Evolutionary conservation across 2,888 invertebrate species (phyloP), one percentile per base, ranked within the genome.

Genomic region (Diarsia mendica): DNA sequence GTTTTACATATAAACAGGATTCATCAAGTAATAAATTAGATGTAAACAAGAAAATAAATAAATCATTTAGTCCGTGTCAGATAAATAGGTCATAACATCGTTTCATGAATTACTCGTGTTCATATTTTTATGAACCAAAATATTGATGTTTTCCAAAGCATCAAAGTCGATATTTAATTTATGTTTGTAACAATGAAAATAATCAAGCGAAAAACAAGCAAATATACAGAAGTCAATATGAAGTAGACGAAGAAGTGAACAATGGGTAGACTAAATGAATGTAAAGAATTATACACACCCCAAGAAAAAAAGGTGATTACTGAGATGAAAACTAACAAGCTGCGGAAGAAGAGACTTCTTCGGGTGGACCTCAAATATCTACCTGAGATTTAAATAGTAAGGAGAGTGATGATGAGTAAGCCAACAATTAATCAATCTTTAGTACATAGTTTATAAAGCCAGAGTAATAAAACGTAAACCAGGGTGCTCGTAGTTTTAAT

Each of bases 31-130:
- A 68, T 66, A 67, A 71, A 74, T 70, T 61, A 20, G 10, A 61
- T 51, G 5, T 39, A 46, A 55, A 58, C 18, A 58, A 58, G 65
- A 28, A 68, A 78, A 61, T 49, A 72, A 63, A 79, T 73, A 48
- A 69, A 69, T 69, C 13, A 66, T 68, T 20, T 33, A 53, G 20
- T 64, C 53, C 33, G 18, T 58, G 55, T 39, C 39, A 69, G 51
- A 61, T 11, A 83, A 73, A 13, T 68, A 82, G 82, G 60, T 65
- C 82, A 53, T 28, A 66, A 6, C 72, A 61, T 48, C n/a, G 68
- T 73, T 83, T 83, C 28, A 68, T 70, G 58, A 79, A 69, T 69
- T n/a, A n/a, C n/a, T n/a, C n/a, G n/a, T 49, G 79, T 68, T n/a
- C 9, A 61, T 60, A 53, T 51, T 67, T 69, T 69, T 83, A 70